A percentile compares a stretch with the other conserved stretches of the same genome.
phyloP scores from a whole-genome alignment of 1,140 invertebrate species.

The Anoplophora glabripennis region DNA sequence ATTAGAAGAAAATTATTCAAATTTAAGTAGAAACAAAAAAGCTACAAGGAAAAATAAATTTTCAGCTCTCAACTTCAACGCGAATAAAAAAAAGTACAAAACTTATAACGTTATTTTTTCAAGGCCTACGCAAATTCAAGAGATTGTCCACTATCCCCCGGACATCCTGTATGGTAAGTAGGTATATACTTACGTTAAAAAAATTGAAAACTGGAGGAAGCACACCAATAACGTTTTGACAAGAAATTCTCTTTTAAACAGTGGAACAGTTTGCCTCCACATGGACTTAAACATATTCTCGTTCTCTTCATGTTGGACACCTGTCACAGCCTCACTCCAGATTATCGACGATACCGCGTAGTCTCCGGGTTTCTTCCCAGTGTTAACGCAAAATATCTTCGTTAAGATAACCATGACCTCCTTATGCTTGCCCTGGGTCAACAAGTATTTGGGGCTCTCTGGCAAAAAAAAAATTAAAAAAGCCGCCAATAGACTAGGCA shows the following conservation, averaged over 20 bases:
- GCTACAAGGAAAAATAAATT: too few species aligned
- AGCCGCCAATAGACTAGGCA: conserved; percentile 54
- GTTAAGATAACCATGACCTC: conserved; percentile 60
- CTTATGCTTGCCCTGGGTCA: conserved; percentile 59
- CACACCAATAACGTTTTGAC: conserved; percentile 58
- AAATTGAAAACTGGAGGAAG: conserved; percentile 55
- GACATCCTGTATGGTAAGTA: conserved; percentile 1
- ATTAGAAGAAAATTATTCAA: too few species aligned
- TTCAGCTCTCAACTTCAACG: too few species aligned
- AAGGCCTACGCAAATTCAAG: too few species aligned
- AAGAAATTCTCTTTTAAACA: conserved; percentile 53
- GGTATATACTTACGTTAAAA: conserved; percentile 48
- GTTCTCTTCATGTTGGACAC: conserved; percentile 19
- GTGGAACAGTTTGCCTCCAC: conserved; percentile 51
- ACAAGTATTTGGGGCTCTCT: conserved; percentile 76
- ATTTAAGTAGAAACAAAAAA: too few species aligned
- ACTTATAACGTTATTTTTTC: too few species aligned
- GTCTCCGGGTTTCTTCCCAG: conserved; percentile 56
- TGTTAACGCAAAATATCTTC: conserved; percentile 52
- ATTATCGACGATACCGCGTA: conserved; percentile 57
- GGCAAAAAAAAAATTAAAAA: conserved; percentile 57
- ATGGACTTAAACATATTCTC: conserved; percentile 36
- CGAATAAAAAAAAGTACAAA: too few species aligned
- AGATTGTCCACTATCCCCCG: too few species aligned
- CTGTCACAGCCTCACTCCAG: conserved; percentile 21